phyloP scores from a whole-genome alignment of 2,797 vertebrate species.

The Sebastiscus albofasciatus region DNA sequence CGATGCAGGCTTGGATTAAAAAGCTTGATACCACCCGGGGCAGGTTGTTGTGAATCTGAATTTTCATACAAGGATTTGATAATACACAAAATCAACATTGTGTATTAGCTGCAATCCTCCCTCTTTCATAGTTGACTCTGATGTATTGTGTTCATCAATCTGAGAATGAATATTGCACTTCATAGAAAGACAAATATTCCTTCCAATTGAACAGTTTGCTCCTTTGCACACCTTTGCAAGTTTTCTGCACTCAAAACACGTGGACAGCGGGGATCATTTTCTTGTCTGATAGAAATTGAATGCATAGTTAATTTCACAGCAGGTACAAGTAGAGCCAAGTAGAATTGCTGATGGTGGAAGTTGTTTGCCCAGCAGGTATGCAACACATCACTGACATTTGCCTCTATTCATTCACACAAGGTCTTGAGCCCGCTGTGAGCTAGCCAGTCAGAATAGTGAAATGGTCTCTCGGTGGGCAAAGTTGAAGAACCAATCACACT shows the following conservation, averaged over 20 bases:
- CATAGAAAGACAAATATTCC: conserved; percentile 3
- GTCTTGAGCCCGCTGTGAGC: conserved; percentile 63
- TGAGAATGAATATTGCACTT: conserved; percentile 15
- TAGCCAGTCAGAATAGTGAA: conserved; percentile 54
- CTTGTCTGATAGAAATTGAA: conserved; percentile 72
- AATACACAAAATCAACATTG: conserved; percentile 8
- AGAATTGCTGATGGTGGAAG: conserved; percentile 67
- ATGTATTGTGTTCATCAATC: conserved; percentile 14
- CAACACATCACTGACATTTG: conserved; percentile 74
- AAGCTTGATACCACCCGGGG: not conserved
- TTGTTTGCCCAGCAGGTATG: conserved; percentile 73
- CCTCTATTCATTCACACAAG: conserved; percentile 69
- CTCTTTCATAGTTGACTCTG: not conserved
- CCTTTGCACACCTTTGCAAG: conserved; percentile 40
- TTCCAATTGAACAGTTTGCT: conserved; percentile 9
- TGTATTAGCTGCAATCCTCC: not conserved
- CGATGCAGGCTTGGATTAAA: conserved; percentile 23
- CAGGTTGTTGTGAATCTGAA: not conserved
- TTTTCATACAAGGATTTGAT: conserved; percentile 33
- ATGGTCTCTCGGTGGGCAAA: conserved; percentile 38
- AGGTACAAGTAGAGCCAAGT: conserved; percentile 54
- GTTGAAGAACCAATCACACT: conserved; percentile 53
- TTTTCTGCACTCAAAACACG: conserved; percentile 19
- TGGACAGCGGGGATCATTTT: conserved; percentile 44
- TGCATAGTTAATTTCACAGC: conserved; percentile 78